Evolutionary conservation across 2,888 invertebrate species (phyloP), one percentile per base, ranked within the genome.

Genomic region (Caenorhabditis parvicauda): DNA sequence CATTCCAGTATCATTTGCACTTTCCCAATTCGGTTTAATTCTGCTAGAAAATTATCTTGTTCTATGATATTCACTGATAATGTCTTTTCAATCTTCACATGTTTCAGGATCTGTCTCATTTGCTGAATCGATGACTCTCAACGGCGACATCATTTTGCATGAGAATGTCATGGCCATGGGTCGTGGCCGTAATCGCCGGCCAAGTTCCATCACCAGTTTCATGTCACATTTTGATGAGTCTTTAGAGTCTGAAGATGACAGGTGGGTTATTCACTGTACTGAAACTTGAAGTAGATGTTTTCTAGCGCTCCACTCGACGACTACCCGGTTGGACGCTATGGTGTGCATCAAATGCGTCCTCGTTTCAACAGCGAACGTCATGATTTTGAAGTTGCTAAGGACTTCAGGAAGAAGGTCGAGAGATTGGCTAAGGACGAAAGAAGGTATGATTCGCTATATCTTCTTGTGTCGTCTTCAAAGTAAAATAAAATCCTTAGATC

Each of bases 391-490:
- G n/a, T n/a, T n/a, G n/a, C n/a, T 42, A 64, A 59, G 24, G 57
- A 61, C 25, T 65, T 69, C 39, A 55, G 61, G 25, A 54, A 44
- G 25, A 69, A 66, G 44, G 59, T 69, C 19, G 66, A 65, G 45
- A 63, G 57, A 35, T 46, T 69, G 5, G 69, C 65, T 2, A 53
- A 56, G 24, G 57, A 57, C n/a, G 61, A 61, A 28, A 58, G 44
- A n/a, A n/a, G 56, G 47, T 21, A 14, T 19, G n/a, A 12, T 19
- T 19, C 12, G 7, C 22, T 7, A 37, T 17, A 6, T 25, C 14
- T 14, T 39, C 24, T n/a, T n/a, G n/a, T n/a, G n/a, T n/a, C n/a
- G n/a, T n/a, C n/a, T n/a, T n/a, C n/a, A n/a, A n/a, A n/a, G n/a
- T n/a, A n/a, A n/a, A n/a, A n/a, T n/a, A n/a, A n/a, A n/a, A n/a